Evolutionary conservation across 2,113 vertebrate species (phyloP).

Genomic region (Melanerpes formicivorus): DNA sequence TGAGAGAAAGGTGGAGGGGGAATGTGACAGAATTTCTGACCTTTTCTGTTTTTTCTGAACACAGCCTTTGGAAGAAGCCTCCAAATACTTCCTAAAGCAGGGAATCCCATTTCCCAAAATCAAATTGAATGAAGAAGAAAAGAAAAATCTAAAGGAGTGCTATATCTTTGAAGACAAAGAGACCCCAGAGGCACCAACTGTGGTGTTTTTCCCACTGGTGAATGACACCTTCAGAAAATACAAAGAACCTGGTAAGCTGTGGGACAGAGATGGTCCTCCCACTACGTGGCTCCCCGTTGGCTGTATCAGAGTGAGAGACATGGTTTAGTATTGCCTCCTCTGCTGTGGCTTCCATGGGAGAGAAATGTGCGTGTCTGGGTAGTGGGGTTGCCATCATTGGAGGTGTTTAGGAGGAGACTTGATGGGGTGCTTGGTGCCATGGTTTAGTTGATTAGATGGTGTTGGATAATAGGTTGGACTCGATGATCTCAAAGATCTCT

Average conservation of each 20-base stretch:
- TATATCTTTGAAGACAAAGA: constrained; percentile 76
- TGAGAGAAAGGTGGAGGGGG: background rate
- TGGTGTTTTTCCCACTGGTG: constrained; percentile 80
- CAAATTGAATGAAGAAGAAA: constrained; percentile 63
- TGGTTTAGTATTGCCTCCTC: rapidly evolving
- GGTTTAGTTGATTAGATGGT: too few relatives aligned
- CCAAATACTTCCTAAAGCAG: constrained; percentile 71
- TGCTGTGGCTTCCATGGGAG: background rate
- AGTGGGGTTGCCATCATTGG: background rate
- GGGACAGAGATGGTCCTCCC: background rate
- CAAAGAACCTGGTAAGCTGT: constrained; percentile 74
- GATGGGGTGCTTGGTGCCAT: too few relatives aligned
- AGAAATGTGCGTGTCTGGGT: background rate
- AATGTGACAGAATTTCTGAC: background rate
- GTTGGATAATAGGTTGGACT: too few relatives aligned
- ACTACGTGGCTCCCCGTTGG: background rate
- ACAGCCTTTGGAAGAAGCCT: constrained; percentile 74
- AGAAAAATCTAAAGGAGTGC: constrained; percentile 59
- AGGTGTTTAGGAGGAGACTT: too few relatives aligned
- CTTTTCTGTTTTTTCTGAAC: background rate
- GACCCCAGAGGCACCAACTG: constrained; percentile 52
- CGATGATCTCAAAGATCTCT: too few relatives aligned
- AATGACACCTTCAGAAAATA: constrained; percentile 68
- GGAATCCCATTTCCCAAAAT: constrained; percentile 79
- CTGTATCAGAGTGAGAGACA: background rate